Conservation (phyloP, 2,797 vertebrate species). For the Sphenopsis melanotis region DNA sequence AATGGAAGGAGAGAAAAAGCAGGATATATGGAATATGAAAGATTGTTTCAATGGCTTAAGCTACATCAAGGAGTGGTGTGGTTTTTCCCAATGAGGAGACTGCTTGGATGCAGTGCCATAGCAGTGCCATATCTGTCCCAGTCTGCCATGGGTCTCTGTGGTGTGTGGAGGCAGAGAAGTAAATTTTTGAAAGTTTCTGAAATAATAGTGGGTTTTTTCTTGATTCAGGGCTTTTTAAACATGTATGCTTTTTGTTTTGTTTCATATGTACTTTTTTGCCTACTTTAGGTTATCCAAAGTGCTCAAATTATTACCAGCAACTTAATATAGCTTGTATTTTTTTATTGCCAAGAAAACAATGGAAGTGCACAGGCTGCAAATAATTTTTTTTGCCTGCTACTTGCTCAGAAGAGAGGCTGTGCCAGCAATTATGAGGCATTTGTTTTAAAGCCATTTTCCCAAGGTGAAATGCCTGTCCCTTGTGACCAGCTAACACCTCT, state of each 20-base stretch:
- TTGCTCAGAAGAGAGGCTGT: background rate
- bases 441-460: background rate
- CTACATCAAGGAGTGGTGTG: background rate
- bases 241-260: background rate
- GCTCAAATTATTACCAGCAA: background rate
- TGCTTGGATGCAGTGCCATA: background rate
- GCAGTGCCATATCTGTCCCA: background rate
- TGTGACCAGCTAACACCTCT: background rate
- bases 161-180: background rate
- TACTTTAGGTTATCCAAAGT: background rate
- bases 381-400: background rate
- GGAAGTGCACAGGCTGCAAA: accelerated
- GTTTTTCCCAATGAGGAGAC: background rate
- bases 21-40: background rate
- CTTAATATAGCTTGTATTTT: background rate
- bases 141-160: background rate
- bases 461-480: background rate
- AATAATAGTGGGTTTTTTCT: background rate
- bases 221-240: accelerated
- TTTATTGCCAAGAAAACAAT: background rate
- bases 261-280: background rate
- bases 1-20: background rate
- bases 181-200: background rate
- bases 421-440: background rate
- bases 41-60: background rate